phyloP scores from a whole-genome alignment of 2,113 vertebrate species.

The Cathartes aura region DNA sequence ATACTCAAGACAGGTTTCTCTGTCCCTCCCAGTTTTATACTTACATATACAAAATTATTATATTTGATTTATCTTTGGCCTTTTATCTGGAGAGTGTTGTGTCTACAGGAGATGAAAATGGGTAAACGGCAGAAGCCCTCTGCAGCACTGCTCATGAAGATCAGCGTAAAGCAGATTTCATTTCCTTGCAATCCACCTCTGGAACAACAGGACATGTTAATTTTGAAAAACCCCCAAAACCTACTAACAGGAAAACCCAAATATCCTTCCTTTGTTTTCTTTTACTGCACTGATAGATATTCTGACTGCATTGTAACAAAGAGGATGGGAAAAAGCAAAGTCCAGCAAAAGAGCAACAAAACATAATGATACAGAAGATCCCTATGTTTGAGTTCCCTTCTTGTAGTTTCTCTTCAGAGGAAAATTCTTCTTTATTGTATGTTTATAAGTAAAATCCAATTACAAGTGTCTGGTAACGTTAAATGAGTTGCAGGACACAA shows the following conservation, averaged over 20 bases:
- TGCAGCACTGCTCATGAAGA: background rate
- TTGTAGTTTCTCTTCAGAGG: background rate
- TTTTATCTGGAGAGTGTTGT: background rate
- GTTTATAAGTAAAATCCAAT: background rate
- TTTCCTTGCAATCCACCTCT: background rate
- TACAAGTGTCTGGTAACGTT: background rate
- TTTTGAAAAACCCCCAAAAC: background rate
- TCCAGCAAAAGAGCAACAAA: background rate
- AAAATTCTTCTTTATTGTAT: background rate
- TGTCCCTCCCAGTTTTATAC: background rate
- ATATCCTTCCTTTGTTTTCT: slow-evolving; percentile 11
- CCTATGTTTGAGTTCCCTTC: background rate
- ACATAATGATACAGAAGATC: background rate
- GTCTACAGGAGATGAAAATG: background rate
- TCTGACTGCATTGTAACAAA: background rate
- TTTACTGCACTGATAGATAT: background rate
- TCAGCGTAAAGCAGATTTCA: background rate
- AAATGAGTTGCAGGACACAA: background rate
- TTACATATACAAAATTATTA: background rate
- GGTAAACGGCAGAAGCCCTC: background rate
- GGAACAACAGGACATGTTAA: background rate
- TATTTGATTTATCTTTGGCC: background rate
- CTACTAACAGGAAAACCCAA: background rate
- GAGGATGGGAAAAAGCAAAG: background rate
- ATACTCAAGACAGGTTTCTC: background rate